Base-by-base conservation (phyloP, 2,888 invertebrate species). In the Coronaproctus castanopsis region DNA sequence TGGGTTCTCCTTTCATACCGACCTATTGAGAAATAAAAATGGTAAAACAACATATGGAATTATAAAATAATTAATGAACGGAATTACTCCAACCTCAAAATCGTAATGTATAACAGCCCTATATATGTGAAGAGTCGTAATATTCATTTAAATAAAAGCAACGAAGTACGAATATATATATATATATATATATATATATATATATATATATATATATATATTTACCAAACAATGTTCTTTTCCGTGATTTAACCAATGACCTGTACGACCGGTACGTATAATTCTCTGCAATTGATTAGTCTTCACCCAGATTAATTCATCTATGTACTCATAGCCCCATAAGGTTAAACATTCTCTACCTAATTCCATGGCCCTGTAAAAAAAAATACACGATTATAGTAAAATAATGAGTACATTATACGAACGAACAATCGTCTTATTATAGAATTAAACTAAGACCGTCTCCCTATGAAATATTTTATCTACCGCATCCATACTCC, bases 221-320 rank as follows among this genome's bases (percentile, higher is more conserved):
- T 71, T 70, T 57, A 83, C 89, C 68, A 97, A 73, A 71, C 96
- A 97, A 69, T 97, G 96, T 70, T 97, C 96, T 71, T 97, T 97
- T 22, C 96, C 97, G 71, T 97, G 97, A 72, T 97, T 97, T 23
- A 97, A 76, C 97, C 97, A 97, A 73, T 97, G 97, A 0, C 97
- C 96, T 0, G 96, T 96, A 58, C 96, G 77, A 0, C 97, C 97
- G 0, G 97, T 97, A 24, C 96, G 77, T 67, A 97, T 97, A 67
- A 97, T 96, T 62, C 96, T 76, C 71, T 97, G 97, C 62, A 97
- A 74, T 70, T 97, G 97, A 74, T 97, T 97, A 0, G 96, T 97
- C 75, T 97, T 97, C 58, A 97, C 96, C 97, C 97, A 97, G 67
- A 97, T 96, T 51, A 97, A 80, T 71, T 97, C 97, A 70, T 97